Conservation (phyloP, 2,113 vertebrate genomes). For the Vulpes ferrilata region DNA sequence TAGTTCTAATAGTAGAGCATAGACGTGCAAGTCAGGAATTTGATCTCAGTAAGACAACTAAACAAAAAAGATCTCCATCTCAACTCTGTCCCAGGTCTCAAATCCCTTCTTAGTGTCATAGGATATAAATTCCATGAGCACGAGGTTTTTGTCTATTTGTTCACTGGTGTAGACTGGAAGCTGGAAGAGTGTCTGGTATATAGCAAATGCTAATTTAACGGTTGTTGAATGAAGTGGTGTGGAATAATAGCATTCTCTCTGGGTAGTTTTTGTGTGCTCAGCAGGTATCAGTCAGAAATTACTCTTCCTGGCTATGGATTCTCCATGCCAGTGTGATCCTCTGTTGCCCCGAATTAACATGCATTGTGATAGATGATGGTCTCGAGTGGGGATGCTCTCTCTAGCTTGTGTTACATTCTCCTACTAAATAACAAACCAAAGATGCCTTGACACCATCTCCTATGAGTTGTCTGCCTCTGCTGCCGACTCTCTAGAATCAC, state of each 20-base stretch:
- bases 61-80: not conserved
- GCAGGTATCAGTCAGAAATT: not conserved
- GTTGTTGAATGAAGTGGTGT: not conserved
- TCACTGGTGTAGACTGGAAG: not conserved
- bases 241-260: not conserved
- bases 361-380: not conserved
- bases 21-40: conserved; percentile 1
- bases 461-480: not conserved
- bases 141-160: not conserved
- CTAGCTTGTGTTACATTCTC: not conserved
- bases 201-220: not conserved
- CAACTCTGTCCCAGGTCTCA: not conserved
- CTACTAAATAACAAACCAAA: not conserved
- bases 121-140: not conserved
- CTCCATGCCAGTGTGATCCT: not conserved
- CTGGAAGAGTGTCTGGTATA: not conserved
- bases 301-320: not conserved
- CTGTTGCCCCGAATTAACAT: not conserved
- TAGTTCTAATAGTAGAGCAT: not conserved
- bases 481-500: not conserved
- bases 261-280: not conserved
- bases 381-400: not conserved
- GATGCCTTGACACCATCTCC: not conserved
- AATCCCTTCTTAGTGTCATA: not conserved
- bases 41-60: not conserved